Conservation (phyloP, 2,113 vertebrate genomes). For the Mastomys natalensis region DNA sequence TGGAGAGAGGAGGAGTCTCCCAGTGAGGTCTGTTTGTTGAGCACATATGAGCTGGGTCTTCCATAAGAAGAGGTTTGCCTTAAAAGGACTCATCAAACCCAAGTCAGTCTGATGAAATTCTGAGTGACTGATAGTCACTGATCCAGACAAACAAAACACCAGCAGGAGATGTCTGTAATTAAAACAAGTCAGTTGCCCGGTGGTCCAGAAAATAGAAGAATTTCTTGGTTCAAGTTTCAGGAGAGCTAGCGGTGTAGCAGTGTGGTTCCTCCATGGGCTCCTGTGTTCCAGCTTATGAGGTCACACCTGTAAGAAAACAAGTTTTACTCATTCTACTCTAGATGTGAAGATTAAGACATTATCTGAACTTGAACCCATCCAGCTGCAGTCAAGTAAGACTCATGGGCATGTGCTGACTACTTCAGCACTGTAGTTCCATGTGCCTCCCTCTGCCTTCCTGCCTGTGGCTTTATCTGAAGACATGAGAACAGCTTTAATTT, state of each 20-base stretch:
- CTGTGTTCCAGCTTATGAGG: slow-evolving; percentile 54
- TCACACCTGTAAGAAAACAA: slow-evolving; percentile 79
- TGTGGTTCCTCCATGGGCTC: neutral
- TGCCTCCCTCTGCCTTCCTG: neutral
- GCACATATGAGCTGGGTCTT: slow-evolving; percentile 15
- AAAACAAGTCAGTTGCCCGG: slow-evolving; percentile 25
- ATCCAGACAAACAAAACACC: slow-evolving; percentile 46
- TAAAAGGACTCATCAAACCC: neutral
- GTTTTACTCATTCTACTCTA: neutral
- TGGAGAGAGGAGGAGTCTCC: neutral
- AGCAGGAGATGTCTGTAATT: neutral
- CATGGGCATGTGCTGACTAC: neutral
- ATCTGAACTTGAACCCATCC: neutral
- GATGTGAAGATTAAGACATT: neutral
- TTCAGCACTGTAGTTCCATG: neutral
- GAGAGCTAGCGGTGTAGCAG: neutral
- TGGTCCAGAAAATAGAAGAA: slow-evolving; percentile 24
- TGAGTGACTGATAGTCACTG: neutral
- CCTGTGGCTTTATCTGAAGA: neutral
- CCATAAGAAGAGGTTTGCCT: slow-evolving; percentile 46
- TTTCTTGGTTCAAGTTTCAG: slow-evolving; percentile 29
- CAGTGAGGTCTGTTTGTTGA: slow-evolving; percentile 54
- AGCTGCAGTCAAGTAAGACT: neutral
- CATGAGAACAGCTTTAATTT: neutral
- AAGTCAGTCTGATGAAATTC: slow-evolving; percentile 36